Base-by-base conservation (phyloP, 1,140 invertebrate species). In the Aphelinus atriplicis region DNA sequence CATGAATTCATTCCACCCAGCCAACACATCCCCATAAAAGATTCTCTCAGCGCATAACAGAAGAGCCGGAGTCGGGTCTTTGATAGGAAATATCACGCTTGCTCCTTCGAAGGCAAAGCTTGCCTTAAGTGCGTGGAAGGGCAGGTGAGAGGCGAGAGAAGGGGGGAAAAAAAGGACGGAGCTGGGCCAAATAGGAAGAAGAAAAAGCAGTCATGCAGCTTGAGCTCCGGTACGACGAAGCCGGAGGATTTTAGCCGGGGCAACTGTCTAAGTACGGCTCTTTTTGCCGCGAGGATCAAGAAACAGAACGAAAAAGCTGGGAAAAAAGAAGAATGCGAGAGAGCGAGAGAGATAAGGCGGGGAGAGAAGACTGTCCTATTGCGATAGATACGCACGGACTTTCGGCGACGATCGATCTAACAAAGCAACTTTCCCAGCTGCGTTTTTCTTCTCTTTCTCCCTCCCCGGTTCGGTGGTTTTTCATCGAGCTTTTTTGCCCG, bases 1-100 rank as follows among this genome's bases (percentile, higher is more conserved):
- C 26, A 26, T 26, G 26, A 26, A 26, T 26, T 26, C 26, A 26
- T 26, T 26, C 26, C 26, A 26, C 26, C 26, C 26, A 26, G 26
- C 26, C 26, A 55, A 57, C 7, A 63, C 43, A 45, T 10, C 7
- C 61, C 57, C 50, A 10, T 73, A 43, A 7, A 45, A 55, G 67
- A 73, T 73, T 73, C 71, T 61, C 2, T 67, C 55, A 67, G 71
- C 60, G 64, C 57, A 73, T 73, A 73, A 73, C 60, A 60, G 68
- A 7, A 50, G 4, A 66, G 42, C n/a, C 3, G 26, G 50, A 1
- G n/a, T 1, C 10, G 53, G 48, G 26, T 6, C 53, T 26, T 26
- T 26, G 26, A 42, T 56, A 53, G 43, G 45, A 67, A 69, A 69
- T 26, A 69, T 69, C 46, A 26, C 67, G 51, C 42, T 42, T 51